Conservation (phyloP, 2,888 invertebrate species). For the Abrostola triplasia region DNA sequence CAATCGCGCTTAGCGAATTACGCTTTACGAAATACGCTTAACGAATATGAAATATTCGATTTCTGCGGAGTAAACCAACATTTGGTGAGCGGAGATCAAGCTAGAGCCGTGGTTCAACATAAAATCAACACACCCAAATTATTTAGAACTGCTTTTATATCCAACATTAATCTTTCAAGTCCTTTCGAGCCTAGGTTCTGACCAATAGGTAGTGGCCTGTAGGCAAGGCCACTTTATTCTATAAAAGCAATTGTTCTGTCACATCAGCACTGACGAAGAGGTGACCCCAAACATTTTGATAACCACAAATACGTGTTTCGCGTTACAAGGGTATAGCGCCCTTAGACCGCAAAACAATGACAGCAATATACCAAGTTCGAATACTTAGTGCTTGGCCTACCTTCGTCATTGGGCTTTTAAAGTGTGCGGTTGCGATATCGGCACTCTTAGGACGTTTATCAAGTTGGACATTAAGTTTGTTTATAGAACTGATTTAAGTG, state of each 20-base stretch:
- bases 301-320: conserved; percentile 77
- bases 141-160: conserved; percentile 13
- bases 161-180: conserved; percentile 31
- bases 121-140: no score
- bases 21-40: no score
- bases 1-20: no score
- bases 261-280: conserved; percentile 58
- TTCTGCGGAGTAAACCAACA: no score
- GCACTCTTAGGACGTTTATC: conserved; percentile 46
- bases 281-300: conserved; percentile 68
- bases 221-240: conserved; percentile 41
- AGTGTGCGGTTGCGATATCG: conserved; percentile 56
- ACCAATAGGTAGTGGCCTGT: conserved; percentile 25
- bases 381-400: conserved; percentile 70
- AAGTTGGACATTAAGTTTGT: conserved; percentile 9
- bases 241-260: conserved; percentile 54
- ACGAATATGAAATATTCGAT: no score
- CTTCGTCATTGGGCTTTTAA: conserved; percentile 68
- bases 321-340: conserved; percentile 70
- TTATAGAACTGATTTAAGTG: conserved; percentile 5
- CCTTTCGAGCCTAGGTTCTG: conserved; percentile 18
- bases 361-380: conserved; percentile 75
- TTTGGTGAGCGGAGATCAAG: no score
- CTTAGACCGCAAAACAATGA: conserved; percentile 74
- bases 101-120: no score